phyloP scores from a whole-genome alignment of 2,888 invertebrate species.

The Agrypnus murinus region DNA sequence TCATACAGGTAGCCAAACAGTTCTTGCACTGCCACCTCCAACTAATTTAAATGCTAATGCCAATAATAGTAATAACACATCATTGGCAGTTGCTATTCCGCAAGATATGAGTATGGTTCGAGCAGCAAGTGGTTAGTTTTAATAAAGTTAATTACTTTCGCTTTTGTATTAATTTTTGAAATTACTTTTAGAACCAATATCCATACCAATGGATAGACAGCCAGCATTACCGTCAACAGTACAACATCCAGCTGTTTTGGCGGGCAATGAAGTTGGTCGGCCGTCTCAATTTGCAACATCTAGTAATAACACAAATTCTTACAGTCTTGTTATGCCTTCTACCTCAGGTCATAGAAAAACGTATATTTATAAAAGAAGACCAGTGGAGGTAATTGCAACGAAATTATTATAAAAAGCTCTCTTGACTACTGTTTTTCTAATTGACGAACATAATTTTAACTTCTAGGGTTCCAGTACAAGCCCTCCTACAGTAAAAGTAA shows the following conservation, averaged over 20 bases:
- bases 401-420: too few relatives aligned
- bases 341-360: constrained; percentile 60
- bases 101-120: constrained; percentile 42
- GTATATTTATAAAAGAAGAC: constrained; percentile 57
- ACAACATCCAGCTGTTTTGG: constrained; percentile 65
- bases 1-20: constrained; percentile 35
- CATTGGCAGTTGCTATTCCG: constrained; percentile 61
- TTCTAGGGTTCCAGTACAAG: constrained; percentile 60
- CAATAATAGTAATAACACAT: constrained; percentile 45
- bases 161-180: too few relatives aligned
- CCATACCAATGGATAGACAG: constrained; percentile 40
- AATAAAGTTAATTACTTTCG: too few relatives aligned
- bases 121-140: constrained; percentile 33
- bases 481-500: constrained; percentile 73
- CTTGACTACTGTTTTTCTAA: too few relatives aligned
- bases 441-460: constrained; percentile 3
- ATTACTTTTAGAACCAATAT: constrained; percentile 34
- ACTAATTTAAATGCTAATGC: constrained; percentile 52
- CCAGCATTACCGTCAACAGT: constrained; percentile 55
- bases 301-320: constrained; percentile 32
- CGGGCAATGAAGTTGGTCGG: constrained; percentile 65
- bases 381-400: constrained; percentile 62
- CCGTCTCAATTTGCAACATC: constrained; percentile 53
- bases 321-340: constrained; percentile 70
- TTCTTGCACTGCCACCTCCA: constrained; percentile 54